Evolutionary conservation across 2,888 invertebrate genomes (phyloP).

Genomic region (Abrostola tripartita): DNA sequence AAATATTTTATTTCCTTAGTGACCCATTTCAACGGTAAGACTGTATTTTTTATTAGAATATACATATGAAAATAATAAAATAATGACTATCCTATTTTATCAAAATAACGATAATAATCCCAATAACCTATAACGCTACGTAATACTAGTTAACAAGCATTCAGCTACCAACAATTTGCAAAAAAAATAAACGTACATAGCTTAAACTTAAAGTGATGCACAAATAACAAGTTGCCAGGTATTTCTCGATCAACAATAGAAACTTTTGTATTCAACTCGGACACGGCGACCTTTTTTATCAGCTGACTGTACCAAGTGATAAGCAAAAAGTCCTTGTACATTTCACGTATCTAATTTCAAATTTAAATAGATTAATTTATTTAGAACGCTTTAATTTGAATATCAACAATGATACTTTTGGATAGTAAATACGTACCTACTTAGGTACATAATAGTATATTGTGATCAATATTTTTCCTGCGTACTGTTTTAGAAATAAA

Average conservation of each 20-base stretch:
- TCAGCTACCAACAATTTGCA: background rate
- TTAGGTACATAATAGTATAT: too few relatives aligned
- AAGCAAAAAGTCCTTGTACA: background rate
- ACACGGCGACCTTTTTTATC: constrained; percentile 14
- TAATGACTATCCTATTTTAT: too few relatives aligned
- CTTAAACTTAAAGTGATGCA: constrained; percentile 6
- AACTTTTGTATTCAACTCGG: constrained; percentile 11
- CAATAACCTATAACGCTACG: background rate
- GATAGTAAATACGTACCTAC: background rate
- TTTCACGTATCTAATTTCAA: background rate
- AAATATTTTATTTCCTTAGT: background rate
- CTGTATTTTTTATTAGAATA: background rate
- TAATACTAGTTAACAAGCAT: background rate
- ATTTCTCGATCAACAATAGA: constrained; percentile 24
- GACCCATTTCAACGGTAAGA: background rate
- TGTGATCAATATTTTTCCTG: too few relatives aligned
- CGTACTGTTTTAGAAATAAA: too few relatives aligned
- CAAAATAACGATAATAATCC: too few relatives aligned
- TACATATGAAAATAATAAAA: background rate
- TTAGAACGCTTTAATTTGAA: background rate
- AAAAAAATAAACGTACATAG: constrained; percentile 1
- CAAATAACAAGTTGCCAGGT: constrained; percentile 24
- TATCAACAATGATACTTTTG: background rate
- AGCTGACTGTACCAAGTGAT: background rate
- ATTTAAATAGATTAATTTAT: background rate